phyloP scores from a whole-genome alignment of 1,140 invertebrate species.

The Triops cancriformis region DNA sequence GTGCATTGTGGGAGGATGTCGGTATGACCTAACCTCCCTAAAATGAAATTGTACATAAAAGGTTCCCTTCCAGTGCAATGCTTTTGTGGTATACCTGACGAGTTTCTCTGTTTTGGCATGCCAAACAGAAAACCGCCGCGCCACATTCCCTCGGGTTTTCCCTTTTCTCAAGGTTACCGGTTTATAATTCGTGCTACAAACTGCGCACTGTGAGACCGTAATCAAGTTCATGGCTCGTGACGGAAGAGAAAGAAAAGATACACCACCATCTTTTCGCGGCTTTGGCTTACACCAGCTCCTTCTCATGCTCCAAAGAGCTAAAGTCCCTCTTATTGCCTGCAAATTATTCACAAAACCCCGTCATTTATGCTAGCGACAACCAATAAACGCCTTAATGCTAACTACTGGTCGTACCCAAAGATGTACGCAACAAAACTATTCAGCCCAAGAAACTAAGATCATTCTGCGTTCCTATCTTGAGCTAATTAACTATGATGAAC shows the following conservation, averaged over 20 bases:
- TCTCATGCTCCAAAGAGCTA: no score
- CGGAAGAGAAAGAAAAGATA: background rate
- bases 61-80: no score
- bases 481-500: no score
- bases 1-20: background rate
- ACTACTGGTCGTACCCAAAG: no score
- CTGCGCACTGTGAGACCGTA: background rate
- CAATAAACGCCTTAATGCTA: no score
- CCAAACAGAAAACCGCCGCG: background rate
- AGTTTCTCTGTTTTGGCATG: background rate
- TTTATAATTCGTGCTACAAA: background rate
- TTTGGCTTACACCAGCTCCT: no score
- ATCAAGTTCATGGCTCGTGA: background rate
- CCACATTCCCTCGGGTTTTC: conserved; percentile 8
- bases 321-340: no score
- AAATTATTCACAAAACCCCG: no score
- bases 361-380: no score
- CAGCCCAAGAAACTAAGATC: no score
- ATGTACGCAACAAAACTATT: no score
- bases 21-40: background rate
- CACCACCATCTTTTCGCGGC: background rate
- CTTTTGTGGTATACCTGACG: background rate
- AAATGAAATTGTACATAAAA: background rate
- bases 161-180: conserved; percentile 12
- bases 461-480: no score